Evolutionary conservation across 2,113 vertebrate genomes (phyloP).

Genomic region (Pungitius pungitius): DNA sequence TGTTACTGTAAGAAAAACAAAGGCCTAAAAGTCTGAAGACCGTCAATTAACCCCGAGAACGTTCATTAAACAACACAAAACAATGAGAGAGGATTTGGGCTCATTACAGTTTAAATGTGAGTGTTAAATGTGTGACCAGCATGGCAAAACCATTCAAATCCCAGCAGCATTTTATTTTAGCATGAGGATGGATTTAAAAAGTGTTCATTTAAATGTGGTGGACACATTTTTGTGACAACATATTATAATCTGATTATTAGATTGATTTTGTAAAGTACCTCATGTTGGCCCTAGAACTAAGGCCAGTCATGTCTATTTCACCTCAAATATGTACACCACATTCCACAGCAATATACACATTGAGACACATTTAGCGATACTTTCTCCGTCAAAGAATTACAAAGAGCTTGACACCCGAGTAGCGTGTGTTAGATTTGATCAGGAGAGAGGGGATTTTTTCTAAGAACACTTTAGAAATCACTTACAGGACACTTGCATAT

Average conservation of each 20-base stretch:
- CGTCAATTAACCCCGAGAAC: not conserved
- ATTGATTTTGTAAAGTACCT: not conserved
- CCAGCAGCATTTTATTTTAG: not conserved
- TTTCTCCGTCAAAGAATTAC: not conserved
- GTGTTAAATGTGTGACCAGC: not conserved
- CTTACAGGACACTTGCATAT: conserved; percentile 23
- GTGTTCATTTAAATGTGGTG: not conserved
- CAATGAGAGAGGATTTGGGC: not conserved
- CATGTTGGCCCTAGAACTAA: not conserved
- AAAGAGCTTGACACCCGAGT: not conserved
- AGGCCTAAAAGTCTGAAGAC: not conserved
- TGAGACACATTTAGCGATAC: not conserved
- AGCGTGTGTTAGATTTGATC: conserved; percentile 9
- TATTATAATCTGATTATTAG: not conserved
- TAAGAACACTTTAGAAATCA: conserved; percentile 35
- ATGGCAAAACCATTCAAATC: not conserved
- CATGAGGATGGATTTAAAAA: not conserved
- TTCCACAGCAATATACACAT: not conserved
- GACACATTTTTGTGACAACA: not conserved
- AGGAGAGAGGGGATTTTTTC: not conserved
- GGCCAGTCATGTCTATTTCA: not conserved
- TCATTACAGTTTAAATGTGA: not conserved
- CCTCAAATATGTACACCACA: conserved; percentile 12
- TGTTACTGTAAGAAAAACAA: not conserved
- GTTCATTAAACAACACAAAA: not conserved